Base-by-base conservation (phyloP, 2,797 vertebrate genomes). In the Peromyscus melanophrys region DNA sequence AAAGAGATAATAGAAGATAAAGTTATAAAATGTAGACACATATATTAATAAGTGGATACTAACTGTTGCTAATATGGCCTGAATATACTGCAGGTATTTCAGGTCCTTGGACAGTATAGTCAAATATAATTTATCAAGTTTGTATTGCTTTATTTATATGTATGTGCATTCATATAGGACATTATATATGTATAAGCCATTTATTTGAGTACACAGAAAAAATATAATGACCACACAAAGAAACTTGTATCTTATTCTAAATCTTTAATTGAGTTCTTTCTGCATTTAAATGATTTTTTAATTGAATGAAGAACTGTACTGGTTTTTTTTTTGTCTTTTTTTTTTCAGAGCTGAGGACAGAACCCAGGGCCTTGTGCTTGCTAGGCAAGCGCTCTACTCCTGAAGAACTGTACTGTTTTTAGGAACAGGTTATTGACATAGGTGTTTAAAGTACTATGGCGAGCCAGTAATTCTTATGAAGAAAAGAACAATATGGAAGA, bases 201-300 rank as follows among this genome's bases (percentile, higher is more conserved):
- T 21, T 63, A 63, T n/a, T 8, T 85, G 31, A 27, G 12, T 10
- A 91, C 27, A 78, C 25, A 92, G 9, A 21, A 81, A 46, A 76
- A 61, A n/a, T 93, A 57, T 77, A 55, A 19, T 61, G 63, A 29
- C 9, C 1, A 34, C 76, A 57, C 16, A 25, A 85, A 90, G 61
- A 29, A 89, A 61, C 46, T 77, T 83, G 31, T 55, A 76, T 40
- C 76, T 71, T 83, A 82, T 89, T 82, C 57, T 80, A 92, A 93
- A 93, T 52, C 2, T 87, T 97, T 17, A 93, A 55, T 91, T 73
- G 25, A 67, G 94, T 91, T 71, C 2, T 75, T 29, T 17, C 65
- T 94, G 19, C 12, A 87, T 96, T 93, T 91, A 55, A 96, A 12
- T 78, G 43, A 89, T 5, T 67, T 65, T 6, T 81, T 49, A 23